Evolutionary conservation across 2,797 vertebrate species (phyloP).

Genomic region (Hapalemur alaotrensis): DNA sequence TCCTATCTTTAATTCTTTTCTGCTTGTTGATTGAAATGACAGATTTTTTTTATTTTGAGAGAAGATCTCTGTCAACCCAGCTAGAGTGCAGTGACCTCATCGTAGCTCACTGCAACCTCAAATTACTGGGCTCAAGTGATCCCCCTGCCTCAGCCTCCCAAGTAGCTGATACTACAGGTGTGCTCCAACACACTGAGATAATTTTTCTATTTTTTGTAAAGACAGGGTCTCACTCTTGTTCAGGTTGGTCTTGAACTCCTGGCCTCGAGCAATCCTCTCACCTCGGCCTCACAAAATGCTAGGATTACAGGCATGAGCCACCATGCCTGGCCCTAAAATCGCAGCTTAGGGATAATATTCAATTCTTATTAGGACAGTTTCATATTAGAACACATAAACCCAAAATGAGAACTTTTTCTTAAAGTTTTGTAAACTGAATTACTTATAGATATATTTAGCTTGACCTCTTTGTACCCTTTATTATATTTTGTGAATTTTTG

Average conservation of each 20-base stretch:
- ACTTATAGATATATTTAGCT: background rate
- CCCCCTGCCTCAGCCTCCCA: no score
- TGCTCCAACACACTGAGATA: no score
- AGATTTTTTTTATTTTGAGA: background rate
- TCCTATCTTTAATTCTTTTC: slow-evolving; percentile 3
- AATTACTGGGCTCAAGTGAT: no score
- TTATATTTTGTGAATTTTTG: slow-evolving; percentile 34
- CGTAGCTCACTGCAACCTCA: background rate
- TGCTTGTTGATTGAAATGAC: background rate
- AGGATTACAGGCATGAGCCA: background rate
- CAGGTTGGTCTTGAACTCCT: background rate
- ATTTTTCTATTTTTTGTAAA: no score
- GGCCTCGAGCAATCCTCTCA: background rate
- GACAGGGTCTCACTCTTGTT: no score
- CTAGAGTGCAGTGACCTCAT: background rate
- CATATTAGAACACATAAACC: background rate
- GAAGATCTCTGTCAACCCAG: background rate
- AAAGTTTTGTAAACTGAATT: background rate
- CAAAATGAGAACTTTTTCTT: background rate
- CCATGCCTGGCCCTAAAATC: background rate
- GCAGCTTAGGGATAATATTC: background rate
- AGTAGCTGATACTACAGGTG: no score
- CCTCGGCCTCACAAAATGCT: background rate
- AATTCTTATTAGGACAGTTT: background rate
- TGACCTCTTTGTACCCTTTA: background rate